A percentile compares a stretch with the other conserved stretches of the same genome.
phyloP scores from a whole-genome alignment of 1,140 invertebrate species.

The Zaprionus africanus region DNA sequence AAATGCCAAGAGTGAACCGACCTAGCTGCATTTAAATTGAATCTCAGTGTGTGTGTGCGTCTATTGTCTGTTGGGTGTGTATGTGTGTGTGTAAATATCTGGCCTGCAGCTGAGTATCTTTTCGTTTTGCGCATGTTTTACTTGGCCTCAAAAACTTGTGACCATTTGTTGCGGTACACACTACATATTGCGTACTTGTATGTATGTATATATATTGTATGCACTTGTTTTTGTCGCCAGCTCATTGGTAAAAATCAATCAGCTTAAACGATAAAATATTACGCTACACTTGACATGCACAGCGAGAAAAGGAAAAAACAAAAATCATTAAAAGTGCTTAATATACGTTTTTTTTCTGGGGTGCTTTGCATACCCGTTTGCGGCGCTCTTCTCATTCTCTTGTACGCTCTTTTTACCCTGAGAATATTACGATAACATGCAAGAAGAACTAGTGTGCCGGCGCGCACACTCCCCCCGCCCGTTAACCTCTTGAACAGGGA shows the following conservation, averaged over 20 bases:
- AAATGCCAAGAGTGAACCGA: conserved; percentile 40
- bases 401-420: conserved; percentile 22
- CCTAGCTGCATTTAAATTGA: conserved; percentile 59
- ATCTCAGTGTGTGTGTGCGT: conserved; percentile 23
- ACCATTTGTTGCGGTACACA: conserved; percentile 35
- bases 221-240: conserved; percentile 30
- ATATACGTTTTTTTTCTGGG: conserved; percentile 46
- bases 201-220: conserved; percentile 1
- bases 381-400: conserved; percentile 22
- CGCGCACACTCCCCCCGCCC: conserved; percentile 2
- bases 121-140: conserved; percentile 59
- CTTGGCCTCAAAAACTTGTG: conserved; percentile 63
- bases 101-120: conserved; percentile 49
- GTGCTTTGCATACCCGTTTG: conserved; percentile 16
- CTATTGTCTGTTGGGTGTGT: conserved; percentile 33
- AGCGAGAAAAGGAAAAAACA: not conserved
- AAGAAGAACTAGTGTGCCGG: conserved; percentile 36
- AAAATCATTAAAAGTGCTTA: conserved; percentile 49
- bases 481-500: conserved; percentile 9
- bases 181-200: conserved; percentile 8
- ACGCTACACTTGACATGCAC: conserved; percentile 36
- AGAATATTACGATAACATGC: conserved; percentile 44
- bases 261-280: conserved; percentile 7
- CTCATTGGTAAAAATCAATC: conserved; percentile 65
- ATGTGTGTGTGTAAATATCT: conserved; percentile 50